Evolutionary conservation across 2,888 invertebrate species (phyloP).

Genomic region (Rotaria magnacalcarata): DNA sequence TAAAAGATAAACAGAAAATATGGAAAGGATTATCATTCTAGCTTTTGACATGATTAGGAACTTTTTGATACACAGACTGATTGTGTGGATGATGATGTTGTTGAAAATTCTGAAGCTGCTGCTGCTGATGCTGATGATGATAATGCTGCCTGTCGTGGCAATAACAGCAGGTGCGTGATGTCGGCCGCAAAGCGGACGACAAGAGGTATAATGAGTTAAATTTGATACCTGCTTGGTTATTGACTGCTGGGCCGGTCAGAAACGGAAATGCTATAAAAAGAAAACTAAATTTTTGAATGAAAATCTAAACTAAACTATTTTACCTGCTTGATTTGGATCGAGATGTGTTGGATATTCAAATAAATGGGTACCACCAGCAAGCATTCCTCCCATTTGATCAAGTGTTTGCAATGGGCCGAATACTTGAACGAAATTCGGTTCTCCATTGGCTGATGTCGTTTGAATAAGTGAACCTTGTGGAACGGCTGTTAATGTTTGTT

Average conservation of each 20-base stretch:
- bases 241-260: background rate
- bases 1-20: background rate
- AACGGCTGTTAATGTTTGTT: background rate
- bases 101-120: conserved; percentile 10
- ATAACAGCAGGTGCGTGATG: conserved; percentile 21
- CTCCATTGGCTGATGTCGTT: conserved; percentile 16
- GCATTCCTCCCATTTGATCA: conserved; percentile 8
- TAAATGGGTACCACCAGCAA: conserved; percentile 17
- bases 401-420: background rate
- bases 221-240: conserved; percentile 17
- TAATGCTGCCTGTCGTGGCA: background rate
- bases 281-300: background rate
- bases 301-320: too few relatives aligned
- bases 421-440: conserved; percentile 3
- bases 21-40: background rate
- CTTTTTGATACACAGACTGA: conserved; percentile 6
- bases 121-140: background rate
- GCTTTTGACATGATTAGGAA: conserved; percentile 5
- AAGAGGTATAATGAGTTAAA: conserved; percentile 2
- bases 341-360: conserved; percentile 20
- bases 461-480: conserved; percentile 37
- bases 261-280: background rate
- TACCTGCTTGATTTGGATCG: conserved; percentile 36
- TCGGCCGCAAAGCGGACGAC: background rate
- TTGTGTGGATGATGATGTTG: background rate